Percentiles rank a stretch among this genome's conserved stretches.
Evolutionary conservation across 2,797 vertebrate genomes (phyloP).

Genomic region (Amphiprion clarkii): DNA sequence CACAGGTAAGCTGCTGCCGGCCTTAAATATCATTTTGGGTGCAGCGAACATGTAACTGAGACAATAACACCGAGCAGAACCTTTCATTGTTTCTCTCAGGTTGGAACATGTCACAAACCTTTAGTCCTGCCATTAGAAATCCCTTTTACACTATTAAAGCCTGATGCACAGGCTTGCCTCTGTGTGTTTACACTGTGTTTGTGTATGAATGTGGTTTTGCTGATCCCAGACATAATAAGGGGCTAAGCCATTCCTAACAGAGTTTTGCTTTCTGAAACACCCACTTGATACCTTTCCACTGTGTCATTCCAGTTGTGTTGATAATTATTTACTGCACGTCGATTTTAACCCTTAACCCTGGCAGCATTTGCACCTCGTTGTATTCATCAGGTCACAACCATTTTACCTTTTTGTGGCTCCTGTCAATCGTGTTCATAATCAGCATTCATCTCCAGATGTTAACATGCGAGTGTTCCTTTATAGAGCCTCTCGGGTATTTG

Average conservation of each 20-base stretch:
- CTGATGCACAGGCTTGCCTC: conserved; percentile 19
- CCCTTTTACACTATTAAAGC: conserved; percentile 8
- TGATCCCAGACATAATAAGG: conserved; percentile 42
- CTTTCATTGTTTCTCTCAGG: conserved; percentile 15
- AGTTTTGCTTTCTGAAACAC: conserved; percentile 19
- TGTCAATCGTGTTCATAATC: neutral
- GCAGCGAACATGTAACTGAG: neutral
- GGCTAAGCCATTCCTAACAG: conserved; percentile 25
- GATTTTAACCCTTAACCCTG: conserved; percentile 17
- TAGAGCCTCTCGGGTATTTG: neutral
- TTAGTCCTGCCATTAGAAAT: neutral
- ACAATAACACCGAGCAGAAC: neutral
- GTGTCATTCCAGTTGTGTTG: conserved; percentile 16
- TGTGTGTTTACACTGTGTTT: conserved; percentile 6
- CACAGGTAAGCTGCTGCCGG: conserved; percentile 83
- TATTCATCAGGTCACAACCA: neutral
- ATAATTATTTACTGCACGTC: neutral
- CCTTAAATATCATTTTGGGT: neutral
- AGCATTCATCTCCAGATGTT: neutral
- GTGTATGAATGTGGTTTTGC: neutral
- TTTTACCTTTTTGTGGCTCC: neutral
- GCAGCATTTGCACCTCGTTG: neutral
- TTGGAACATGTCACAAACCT: conserved; percentile 36
- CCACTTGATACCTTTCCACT: conserved; percentile 21
- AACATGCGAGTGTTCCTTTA: too few species aligned